Evolutionary conservation across 1,140 invertebrate species (phyloP).

Genomic region (Hycleus phaleratus): DNA sequence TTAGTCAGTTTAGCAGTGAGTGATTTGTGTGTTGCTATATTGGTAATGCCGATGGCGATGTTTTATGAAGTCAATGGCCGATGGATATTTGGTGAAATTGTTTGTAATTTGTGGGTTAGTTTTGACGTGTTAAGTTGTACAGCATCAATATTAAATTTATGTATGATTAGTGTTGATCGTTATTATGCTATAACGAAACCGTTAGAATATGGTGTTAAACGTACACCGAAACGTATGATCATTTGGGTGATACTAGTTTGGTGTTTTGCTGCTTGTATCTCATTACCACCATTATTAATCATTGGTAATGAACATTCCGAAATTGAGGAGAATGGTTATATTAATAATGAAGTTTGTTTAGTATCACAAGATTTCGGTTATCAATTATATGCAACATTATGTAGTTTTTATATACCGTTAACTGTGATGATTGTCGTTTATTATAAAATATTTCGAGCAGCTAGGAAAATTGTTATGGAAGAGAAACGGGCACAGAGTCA

Average conservation of each 20-base stretch:
- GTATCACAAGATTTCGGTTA: conserved; percentile 83
- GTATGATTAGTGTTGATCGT: conserved; percentile 82
- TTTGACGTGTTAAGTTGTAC: conserved; percentile 79
- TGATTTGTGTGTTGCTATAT: conserved; percentile 72
- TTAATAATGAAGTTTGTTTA: conserved; percentile 54
- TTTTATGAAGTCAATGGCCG: conserved; percentile 67
- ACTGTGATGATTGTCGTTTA: conserved; percentile 87
- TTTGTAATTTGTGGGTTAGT: conserved; percentile 85
- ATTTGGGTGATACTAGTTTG: conserved; percentile 82
- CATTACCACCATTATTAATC: conserved; percentile 77
- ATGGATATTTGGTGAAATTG: conserved; percentile 75
- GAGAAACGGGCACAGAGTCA: conserved; percentile 79
- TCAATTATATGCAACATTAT: conserved; percentile 83
- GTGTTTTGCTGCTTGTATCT: conserved; percentile 82
- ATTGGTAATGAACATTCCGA: conserved; percentile 74
- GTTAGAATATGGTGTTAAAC: conserved; percentile 79
- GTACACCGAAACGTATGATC: conserved; percentile 76
- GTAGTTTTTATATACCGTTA: conserved; percentile 84
- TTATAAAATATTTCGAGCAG: conserved; percentile 82
- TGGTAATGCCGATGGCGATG: conserved; percentile 82
- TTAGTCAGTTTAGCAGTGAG: conserved; percentile 86
- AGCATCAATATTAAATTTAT: conserved; percentile 86
- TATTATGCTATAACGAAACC: conserved; percentile 90
- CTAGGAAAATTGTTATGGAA: conserved; percentile 74
- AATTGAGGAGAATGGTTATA: conserved; percentile 41